Evolutionary conservation across 2,113 vertebrate genomes (phyloP).

Genomic region (Stigmatopora argus): DNA sequence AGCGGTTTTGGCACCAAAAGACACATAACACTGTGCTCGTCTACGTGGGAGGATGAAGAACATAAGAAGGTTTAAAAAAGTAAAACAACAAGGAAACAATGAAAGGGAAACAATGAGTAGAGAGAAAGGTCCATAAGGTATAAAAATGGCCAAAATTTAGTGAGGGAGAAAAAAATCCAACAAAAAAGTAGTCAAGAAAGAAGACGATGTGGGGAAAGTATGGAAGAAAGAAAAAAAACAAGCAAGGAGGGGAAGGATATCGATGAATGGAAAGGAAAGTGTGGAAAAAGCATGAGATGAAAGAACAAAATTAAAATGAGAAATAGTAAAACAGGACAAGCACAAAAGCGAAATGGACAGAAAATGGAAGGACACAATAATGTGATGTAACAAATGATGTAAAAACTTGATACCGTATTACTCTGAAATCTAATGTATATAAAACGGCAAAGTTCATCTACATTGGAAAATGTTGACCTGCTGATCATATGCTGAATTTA

Average conservation of each 20-base stretch:
- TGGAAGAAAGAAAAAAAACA: too few relatives aligned
- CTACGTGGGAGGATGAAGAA: conserved; percentile 64
- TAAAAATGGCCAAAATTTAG: not conserved
- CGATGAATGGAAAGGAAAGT: not conserved
- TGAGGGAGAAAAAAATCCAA: not conserved
- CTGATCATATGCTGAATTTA: not conserved
- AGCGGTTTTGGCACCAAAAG: conserved; percentile 86
- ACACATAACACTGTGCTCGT: conserved; percentile 87
- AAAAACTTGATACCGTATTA: not conserved
- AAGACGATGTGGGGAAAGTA: not conserved
- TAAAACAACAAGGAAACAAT: not conserved
- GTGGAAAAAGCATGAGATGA: not conserved
- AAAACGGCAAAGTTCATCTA: not conserved
- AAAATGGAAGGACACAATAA: not conserved
- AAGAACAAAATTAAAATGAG: conserved; percentile 23
- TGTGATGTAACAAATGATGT: not conserved
- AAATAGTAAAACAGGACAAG: not conserved
- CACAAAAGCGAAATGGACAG: not conserved
- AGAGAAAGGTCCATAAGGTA: not conserved
- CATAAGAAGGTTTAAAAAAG: not conserved
- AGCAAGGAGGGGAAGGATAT: conserved; percentile 32
- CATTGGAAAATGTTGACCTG: not conserved
- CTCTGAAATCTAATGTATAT: not conserved
- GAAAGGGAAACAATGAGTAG: not conserved
- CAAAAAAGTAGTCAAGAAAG: not conserved